Evolutionary conservation across 2,113 vertebrate genomes (phyloP).

Genomic region (Xiphorhynchus elegans): DNA sequence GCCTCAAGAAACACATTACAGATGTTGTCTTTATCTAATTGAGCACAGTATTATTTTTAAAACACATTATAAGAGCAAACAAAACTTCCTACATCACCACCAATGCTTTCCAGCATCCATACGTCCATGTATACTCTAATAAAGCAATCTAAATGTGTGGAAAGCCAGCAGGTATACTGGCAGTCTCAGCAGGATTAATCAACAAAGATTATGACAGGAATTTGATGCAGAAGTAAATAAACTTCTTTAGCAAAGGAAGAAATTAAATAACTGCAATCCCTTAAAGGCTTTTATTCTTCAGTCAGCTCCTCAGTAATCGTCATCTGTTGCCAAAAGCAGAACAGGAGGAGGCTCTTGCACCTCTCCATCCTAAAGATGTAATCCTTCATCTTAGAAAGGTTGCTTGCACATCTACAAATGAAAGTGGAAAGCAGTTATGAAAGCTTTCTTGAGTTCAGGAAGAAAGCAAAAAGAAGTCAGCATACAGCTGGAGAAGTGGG

Average conservation of each 20-base stretch:
- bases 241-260: not conserved
- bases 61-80: not conserved
- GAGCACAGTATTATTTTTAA: not conserved
- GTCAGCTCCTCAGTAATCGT: not conserved
- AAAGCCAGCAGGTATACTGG: not conserved
- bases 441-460: not conserved
- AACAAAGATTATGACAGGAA: slow-evolving; percentile 1
- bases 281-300: not conserved
- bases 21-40: not conserved
- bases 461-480: not conserved
- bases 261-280: not conserved
- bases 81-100: not conserved
- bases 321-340: not conserved
- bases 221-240: slow-evolving; percentile 12
- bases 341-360: not conserved
- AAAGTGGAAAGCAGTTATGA: not conserved
- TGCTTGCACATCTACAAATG: not conserved
- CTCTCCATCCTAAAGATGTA: not conserved
- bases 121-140: not conserved
- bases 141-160: not conserved
- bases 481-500: not conserved
- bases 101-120: not conserved
- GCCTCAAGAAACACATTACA: not conserved
- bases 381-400: not conserved
- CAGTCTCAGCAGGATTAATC: slow-evolving; percentile 39